phyloP scores from a whole-genome alignment of 2,888 invertebrate genomes.

The Caenorhabditis becei region DNA sequence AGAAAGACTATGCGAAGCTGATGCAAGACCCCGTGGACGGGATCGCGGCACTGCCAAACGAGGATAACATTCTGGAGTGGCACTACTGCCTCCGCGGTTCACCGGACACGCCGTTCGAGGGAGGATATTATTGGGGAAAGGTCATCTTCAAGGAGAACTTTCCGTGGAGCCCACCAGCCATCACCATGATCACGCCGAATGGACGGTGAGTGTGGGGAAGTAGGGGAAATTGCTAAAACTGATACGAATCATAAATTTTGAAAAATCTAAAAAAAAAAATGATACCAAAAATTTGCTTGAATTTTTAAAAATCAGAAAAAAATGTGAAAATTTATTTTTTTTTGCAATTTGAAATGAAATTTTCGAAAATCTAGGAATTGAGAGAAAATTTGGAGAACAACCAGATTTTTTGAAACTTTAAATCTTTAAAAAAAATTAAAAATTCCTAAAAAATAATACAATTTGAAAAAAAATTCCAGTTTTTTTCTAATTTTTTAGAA shows the following conservation, averaged over 20 bases:
- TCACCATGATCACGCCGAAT: slow-evolving; percentile 90
- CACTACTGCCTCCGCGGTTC: slow-evolving; percentile 97
- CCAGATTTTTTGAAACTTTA: no score
- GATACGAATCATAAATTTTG: no score
- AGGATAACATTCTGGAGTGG: slow-evolving; percentile 97
- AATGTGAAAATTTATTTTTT: no score
- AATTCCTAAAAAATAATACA: not conserved
- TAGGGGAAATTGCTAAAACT: no score
- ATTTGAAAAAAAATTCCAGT: no score
- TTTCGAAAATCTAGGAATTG: no score
- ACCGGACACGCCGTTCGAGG: slow-evolving; percentile 93
- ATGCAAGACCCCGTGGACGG: slow-evolving; percentile 84
- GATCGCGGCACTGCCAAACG: slow-evolving; percentile 87
- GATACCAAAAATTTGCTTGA: no score
- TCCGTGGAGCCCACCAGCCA: slow-evolving; percentile 80
- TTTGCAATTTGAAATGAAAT: no score
- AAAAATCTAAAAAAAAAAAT: no score
- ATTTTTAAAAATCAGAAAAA: no score
- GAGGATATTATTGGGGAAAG: slow-evolving; percentile 93
- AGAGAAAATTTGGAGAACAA: no score
- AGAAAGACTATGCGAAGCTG: slow-evolving; percentile 95
- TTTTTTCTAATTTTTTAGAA: no score
- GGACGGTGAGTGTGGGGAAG: slow-evolving; percentile 86
- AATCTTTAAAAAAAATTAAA: not conserved
- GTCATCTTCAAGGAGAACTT: slow-evolving; percentile 89